A percentile compares a stretch with the other conserved stretches of the same genome.
phyloP scores from a whole-genome alignment of 1,140 invertebrate genomes.

The Vollenhovia emeryi region DNA sequence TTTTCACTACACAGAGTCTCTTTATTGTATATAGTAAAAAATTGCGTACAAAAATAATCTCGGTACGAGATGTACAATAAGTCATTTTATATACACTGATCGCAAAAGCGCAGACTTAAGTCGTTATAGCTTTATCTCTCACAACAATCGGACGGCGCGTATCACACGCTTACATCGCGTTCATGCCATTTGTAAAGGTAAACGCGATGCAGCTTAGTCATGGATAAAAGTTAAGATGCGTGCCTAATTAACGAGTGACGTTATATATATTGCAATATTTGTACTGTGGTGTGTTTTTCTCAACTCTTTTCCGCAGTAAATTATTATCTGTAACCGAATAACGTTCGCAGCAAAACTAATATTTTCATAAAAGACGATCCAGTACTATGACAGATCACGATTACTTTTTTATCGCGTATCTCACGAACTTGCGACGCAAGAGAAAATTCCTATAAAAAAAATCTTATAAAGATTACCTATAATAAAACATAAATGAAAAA shows the following conservation, averaged over 20 bases:
- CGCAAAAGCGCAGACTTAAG: conserved; percentile 30
- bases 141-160: conserved; percentile 27
- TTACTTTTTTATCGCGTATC: neutral
- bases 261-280: conserved; percentile 38
- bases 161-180: conserved; percentile 51
- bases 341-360: neutral
- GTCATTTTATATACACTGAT: conserved; percentile 50
- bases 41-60: conserved; percentile 51
- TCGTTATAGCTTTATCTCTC: neutral
- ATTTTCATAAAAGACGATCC: neutral
- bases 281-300: conserved; percentile 38
- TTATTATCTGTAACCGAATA: neutral
- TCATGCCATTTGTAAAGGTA: neutral
- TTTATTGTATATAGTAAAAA: conserved; percentile 56
- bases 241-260: conserved; percentile 38
- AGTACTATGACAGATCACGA: neutral
- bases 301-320: neutral
- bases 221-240: conserved; percentile 33
- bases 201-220: conserved; percentile 41
- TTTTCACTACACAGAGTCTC: neutral
- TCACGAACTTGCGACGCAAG: neutral
- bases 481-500: neutral
- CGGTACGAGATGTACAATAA: conserved; percentile 11
- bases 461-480: neutral
- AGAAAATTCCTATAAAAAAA: conserved; percentile 2